Evolutionary conservation across 2,113 vertebrate genomes (phyloP).

Genomic region (Pantherophis guttatus): DNA sequence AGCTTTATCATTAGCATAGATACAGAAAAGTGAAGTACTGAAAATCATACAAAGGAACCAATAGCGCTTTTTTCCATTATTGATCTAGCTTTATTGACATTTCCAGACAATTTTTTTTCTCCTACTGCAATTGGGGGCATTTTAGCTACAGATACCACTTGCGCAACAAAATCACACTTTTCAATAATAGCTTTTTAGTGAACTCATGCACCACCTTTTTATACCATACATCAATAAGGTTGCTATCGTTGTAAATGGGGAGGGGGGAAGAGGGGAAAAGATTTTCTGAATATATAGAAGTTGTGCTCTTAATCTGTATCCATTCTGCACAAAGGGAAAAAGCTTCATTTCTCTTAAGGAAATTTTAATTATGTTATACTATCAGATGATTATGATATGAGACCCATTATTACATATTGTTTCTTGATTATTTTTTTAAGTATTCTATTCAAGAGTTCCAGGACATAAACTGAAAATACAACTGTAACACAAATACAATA

Average conservation of each 20-base stretch:
- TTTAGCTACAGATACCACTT: background rate
- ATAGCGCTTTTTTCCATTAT: slow-evolving; percentile 22
- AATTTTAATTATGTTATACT: background rate
- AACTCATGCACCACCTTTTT: background rate
- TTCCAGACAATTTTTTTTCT: background rate
- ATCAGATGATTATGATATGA: background rate
- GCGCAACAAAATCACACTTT: background rate
- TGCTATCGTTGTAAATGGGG: background rate
- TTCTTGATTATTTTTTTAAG: background rate
- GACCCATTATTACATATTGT: background rate
- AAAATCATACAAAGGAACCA: slow-evolving; percentile 4
- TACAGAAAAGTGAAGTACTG: slow-evolving; percentile 58
- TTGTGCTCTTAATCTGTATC: background rate
- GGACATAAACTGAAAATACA: background rate
- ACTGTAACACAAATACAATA: background rate
- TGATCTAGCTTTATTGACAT: slow-evolving; percentile 22
- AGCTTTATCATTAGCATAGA: slow-evolving; percentile 65
- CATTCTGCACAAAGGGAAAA: background rate
- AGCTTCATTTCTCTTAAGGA: background rate
- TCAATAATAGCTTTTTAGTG: background rate
- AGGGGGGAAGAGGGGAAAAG: background rate
- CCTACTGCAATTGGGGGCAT: slow-evolving; percentile 2
- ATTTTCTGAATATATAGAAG: background rate
- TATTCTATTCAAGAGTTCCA: background rate
- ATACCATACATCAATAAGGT: background rate